phyloP scores from a whole-genome alignment of 1,140 invertebrate species.

The Dolichoris vasculosae region DNA sequence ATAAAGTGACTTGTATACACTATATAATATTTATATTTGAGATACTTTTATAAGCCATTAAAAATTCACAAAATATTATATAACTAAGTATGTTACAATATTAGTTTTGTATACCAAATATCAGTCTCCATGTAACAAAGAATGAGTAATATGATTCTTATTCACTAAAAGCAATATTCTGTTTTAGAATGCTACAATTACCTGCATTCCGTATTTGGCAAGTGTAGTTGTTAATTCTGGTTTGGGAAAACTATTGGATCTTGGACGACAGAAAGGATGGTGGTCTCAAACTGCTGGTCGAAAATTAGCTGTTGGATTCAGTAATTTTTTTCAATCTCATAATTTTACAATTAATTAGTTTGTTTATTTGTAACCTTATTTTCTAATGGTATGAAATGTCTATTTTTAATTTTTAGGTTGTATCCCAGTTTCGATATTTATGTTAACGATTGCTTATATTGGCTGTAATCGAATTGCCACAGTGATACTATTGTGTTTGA shows the following conservation, averaged over 20 bases:
- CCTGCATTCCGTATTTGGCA: conserved; percentile 82
- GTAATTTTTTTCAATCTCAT: too few relatives aligned
- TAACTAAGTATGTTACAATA: neutral
- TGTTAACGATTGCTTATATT: conserved; percentile 81
- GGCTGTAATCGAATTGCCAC: conserved; percentile 80
- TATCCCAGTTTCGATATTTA: conserved; percentile 78
- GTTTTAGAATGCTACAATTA: conserved; percentile 80
- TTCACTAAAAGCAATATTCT: conserved; percentile 2
- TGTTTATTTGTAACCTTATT: neutral
- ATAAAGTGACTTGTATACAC: too few relatives aligned
- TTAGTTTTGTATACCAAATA: too few relatives aligned
- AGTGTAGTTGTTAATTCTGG: conserved; percentile 81
- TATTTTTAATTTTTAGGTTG: conserved; percentile 72
- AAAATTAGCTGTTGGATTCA: conserved; percentile 81
- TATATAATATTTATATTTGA: too few relatives aligned
- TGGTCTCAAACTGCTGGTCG: conserved; percentile 81
- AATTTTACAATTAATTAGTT: too few relatives aligned
- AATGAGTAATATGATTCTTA: neutral
- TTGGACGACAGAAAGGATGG: conserved; percentile 75
- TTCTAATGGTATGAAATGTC: neutral
- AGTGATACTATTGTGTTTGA: conserved; percentile 81
- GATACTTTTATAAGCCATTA: too few relatives aligned
- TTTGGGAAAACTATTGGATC: conserved; percentile 80
- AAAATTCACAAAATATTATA: too few relatives aligned
- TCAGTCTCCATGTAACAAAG: neutral